Base-by-base conservation (phyloP, 2,888 invertebrate species). In the Temnothorax ravouxi region DNA sequence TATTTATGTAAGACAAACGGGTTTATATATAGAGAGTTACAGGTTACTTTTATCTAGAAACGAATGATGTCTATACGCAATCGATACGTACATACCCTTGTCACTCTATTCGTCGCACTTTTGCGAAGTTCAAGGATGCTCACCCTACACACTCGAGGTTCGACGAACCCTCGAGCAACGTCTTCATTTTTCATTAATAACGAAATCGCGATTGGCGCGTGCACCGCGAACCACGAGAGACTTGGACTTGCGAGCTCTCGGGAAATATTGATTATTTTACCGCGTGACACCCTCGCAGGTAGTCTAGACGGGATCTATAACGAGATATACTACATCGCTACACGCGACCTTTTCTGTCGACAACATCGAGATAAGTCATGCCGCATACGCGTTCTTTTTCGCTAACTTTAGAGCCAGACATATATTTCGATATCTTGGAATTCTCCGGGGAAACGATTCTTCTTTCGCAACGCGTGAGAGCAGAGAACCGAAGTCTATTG, bases 191-290 rank as follows among this genome's bases (percentile, higher is more conserved):
- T 64, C 81, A 79, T 87, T 88, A 83, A 87, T 61, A 81, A 71
- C 52, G 76, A 87, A 84, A 75, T 71, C 44, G 76, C 38, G 77
- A 62, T 13, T 44, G 56, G 41, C 44, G 41, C 3, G 81, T 72
- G 77, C 41, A 64, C 15, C 56, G 52, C 52, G 52, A 75, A 54
- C 66, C 34, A 34, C 34, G 34, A 5, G 34, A 34, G 34, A 82
- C 75, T 66, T 61, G 62, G 76, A 89, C 18, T 44, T 67, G 66
- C 47, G 86, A 85, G 77, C 90, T 86, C 89, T 91, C 88, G 87
- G 88, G 90, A 76, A 91, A 93, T 94, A 94, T 94, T 92, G 93
- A 94, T 94, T 92, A 92, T 92, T 93, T 92, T 92, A 88, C 83
- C 76, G 84, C 80, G 50, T 71, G 87, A 79, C 87, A 89, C 87